These are phyloP conservation scores for Meriones unguiculatus DNA, from an alignment of 2,113 vertebrate species.

Conservation along the genomic window DNA sequence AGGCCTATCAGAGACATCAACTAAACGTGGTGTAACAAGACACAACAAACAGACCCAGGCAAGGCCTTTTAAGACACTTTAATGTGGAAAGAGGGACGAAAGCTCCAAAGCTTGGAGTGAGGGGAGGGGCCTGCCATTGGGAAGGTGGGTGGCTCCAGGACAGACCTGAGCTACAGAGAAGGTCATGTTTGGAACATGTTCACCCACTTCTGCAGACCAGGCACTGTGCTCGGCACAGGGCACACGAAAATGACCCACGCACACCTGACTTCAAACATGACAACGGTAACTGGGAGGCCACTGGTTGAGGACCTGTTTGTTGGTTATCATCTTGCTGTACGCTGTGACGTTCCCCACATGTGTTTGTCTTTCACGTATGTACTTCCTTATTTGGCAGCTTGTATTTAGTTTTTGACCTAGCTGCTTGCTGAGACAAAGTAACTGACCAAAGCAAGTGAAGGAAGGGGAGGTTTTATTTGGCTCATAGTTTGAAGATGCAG, in stretches of 20 bases:
- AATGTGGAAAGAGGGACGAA: neutral
- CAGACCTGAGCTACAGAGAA: neutral
- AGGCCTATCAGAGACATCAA: too few relatives aligned
- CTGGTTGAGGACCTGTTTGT: rapidly evolving
- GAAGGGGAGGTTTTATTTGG: neutral
- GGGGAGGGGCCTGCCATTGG: neutral
- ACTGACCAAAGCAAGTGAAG: neutral
- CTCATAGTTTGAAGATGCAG: neutral
- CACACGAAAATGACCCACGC: rapidly evolving
- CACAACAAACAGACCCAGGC: too few relatives aligned
- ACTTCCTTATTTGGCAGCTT: neutral
- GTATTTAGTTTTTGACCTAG: neutral
- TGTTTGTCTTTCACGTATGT: too few relatives aligned
- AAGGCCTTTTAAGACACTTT: neutral
- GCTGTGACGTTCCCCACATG: rapidly evolving
- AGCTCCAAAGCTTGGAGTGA: neutral
- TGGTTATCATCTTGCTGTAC: too few relatives aligned
- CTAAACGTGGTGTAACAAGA: too few relatives aligned
- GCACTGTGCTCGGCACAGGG: too few relatives aligned
- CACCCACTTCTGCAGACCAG: neutral
- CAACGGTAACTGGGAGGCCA: rapidly evolving
- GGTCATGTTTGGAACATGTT: neutral
- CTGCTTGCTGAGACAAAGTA: neutral
- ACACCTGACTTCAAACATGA: neutral
- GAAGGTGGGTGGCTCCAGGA: rapidly evolving